Evolutionary conservation across 2,888 invertebrate species (phyloP).

Genomic region (Brachypalpus laphriformis): DNA sequence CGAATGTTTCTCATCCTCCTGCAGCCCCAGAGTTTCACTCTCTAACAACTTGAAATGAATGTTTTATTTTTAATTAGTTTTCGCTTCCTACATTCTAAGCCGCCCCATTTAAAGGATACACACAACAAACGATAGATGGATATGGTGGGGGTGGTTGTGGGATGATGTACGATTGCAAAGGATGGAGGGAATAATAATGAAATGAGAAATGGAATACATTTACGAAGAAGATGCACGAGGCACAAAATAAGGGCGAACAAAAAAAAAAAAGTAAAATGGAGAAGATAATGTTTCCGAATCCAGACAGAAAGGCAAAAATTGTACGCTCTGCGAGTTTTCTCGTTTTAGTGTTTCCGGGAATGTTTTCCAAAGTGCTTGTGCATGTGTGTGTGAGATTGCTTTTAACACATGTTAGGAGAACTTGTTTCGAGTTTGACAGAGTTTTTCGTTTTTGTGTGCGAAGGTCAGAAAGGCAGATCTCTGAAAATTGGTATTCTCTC

Average conservation of each 20-base stretch:
- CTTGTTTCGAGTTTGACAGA: slow-evolving; percentile 25
- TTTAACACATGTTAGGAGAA: slow-evolving; percentile 49
- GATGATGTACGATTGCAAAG: slow-evolving; percentile 2
- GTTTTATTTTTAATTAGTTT: slow-evolving; percentile 74
- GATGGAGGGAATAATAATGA: slow-evolving; percentile 3
- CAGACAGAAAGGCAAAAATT: slow-evolving; percentile 52
- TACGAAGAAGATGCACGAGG: slow-evolving; percentile 24
- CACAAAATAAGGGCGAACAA: neutral
- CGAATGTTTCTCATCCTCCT: slow-evolving; percentile 4
- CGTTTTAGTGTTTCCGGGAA: slow-evolving; percentile 36
- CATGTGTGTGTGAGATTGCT: neutral
- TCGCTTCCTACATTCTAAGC: slow-evolving; percentile 44
- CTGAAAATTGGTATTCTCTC: slow-evolving; percentile 27
- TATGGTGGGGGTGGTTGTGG: neutral
- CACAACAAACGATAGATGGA: neutral
- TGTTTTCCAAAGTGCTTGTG: slow-evolving; percentile 12
- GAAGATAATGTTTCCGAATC: slow-evolving; percentile 41
- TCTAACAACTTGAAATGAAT: slow-evolving; percentile 66
- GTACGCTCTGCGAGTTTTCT: slow-evolving; percentile 29
- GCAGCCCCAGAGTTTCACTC: slow-evolving; percentile 37
- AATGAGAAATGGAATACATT: slow-evolving; percentile 53
- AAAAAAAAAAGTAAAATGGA: neutral
- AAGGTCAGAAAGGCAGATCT: slow-evolving; percentile 47
- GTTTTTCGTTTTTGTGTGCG: slow-evolving; percentile 4
- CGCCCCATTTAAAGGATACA: slow-evolving; percentile 23